Evolutionary conservation across 2,888 invertebrate genomes (phyloP).

Genomic region (Zaprionus lineosus): DNA sequence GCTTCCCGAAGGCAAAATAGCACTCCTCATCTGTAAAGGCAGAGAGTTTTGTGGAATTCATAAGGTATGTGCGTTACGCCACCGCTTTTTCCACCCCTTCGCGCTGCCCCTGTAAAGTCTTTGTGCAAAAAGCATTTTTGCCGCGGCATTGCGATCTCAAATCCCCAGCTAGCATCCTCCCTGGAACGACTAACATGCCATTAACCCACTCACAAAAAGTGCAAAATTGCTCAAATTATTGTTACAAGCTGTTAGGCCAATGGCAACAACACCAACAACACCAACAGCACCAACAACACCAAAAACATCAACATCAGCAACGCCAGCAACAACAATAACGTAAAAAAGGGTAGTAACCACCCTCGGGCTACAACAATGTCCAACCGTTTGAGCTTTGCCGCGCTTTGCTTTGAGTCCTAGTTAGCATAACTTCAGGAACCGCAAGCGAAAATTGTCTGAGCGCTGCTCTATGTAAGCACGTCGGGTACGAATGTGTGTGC

Average conservation of each 20-base stretch:
- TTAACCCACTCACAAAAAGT: constrained; percentile 66
- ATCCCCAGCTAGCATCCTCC: constrained; percentile 10
- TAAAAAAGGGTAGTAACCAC: no score
- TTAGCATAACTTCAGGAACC: constrained; percentile 68
- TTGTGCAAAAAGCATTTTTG: constrained; percentile 61
- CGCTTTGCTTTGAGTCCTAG: constrained; percentile 60
- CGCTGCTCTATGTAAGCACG: constrained; percentile 8
- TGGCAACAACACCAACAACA: constrained; percentile 26
- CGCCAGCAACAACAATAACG: no score
- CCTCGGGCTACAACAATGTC: constrained; percentile 27
- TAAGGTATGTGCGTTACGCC: constrained; percentile 63
- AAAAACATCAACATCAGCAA: no score
- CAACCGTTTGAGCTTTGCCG: constrained; percentile 33
- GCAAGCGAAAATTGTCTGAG: constrained; percentile 62
- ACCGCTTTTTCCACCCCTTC: no score
- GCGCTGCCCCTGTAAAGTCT: no score
- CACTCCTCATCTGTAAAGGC: constrained; percentile 19
- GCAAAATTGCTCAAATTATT: constrained; percentile 70
- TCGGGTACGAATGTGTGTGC: constrained; percentile 9
- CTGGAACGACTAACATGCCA: constrained; percentile 42
- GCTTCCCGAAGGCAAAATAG: no score
- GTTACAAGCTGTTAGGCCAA: constrained; percentile 55
- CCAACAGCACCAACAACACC: no score
- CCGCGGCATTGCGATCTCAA: constrained; percentile 44
- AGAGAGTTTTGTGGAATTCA: constrained; percentile 58